phyloP scores from a whole-genome alignment of 2,113 vertebrate species.

The Panthera leo region DNA sequence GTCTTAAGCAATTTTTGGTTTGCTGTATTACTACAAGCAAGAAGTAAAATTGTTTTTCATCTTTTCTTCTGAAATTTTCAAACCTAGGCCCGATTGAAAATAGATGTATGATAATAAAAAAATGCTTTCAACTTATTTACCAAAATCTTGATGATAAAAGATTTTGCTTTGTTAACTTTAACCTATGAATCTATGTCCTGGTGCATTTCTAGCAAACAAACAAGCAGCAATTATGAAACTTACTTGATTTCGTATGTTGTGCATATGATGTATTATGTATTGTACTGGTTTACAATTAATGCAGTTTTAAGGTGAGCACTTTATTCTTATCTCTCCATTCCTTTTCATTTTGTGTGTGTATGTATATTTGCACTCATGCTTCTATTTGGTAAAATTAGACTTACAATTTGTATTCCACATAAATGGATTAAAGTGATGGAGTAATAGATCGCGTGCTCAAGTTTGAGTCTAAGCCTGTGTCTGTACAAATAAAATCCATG shows the following conservation, averaged over 20 bases:
- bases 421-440: neutral
- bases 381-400: neutral
- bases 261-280: neutral
- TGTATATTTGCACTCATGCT: neutral
- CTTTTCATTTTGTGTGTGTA: neutral
- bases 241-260: neutral
- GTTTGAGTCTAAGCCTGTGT: neutral
- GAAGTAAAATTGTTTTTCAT: neutral
- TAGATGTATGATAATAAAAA: neutral
- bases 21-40: neutral
- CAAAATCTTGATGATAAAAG: neutral
- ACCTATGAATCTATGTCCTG: neutral
- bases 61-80: neutral
- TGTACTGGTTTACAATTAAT: neutral
- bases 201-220: neutral
- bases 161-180: neutral
- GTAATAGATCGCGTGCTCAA: neutral
- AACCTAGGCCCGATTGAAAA: neutral
- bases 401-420: neutral
- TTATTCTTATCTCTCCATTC: neutral
- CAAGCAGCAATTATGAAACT: neutral
- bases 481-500: neutral
- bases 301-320: neutral
- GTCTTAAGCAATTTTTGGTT: constrained; percentile 5
- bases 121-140: neutral